Conservation (phyloP, 2,888 invertebrate genomes). For the Ornithoptera priamus region DNA sequence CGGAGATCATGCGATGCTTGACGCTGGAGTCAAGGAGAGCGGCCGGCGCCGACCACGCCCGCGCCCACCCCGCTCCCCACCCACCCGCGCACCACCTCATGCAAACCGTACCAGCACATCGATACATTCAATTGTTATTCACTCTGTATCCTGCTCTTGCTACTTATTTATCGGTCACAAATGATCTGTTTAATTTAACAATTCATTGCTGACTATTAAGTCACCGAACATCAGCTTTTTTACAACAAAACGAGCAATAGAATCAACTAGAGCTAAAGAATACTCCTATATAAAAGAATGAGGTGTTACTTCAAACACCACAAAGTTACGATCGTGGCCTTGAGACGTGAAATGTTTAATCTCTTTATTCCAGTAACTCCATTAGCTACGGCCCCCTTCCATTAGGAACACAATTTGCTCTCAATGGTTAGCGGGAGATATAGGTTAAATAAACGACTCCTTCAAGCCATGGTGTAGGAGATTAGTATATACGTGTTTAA, state of each 20-base stretch:
- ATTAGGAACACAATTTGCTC: too few relatives aligned
- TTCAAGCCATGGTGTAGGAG: too few relatives aligned
- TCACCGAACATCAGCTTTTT: conserved; percentile 1
- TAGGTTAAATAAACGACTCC: too few relatives aligned
- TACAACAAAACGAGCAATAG: too few relatives aligned
- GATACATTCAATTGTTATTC: conserved; percentile 56
- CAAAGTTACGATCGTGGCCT: too few relatives aligned
- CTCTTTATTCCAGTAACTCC: too few relatives aligned
- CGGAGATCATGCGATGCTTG: conserved; percentile 79
- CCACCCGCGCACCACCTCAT: conserved; percentile 49
- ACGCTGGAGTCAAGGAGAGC: conserved; percentile 79
- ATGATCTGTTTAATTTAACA: conserved; percentile 22
- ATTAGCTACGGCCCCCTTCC: too few relatives aligned
- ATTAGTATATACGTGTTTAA: neutral
- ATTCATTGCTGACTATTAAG: conserved; percentile 25
- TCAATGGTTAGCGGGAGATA: too few relatives aligned
- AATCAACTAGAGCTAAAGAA: too few relatives aligned
- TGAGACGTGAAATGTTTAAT: too few relatives aligned
- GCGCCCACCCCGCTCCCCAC: conserved; percentile 47
- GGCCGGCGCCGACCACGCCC: conserved; percentile 79
- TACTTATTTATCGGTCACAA: conserved; percentile 30
- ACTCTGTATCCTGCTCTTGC: conserved; percentile 57
- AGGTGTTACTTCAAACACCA: too few relatives aligned
- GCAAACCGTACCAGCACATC: conserved; percentile 44
- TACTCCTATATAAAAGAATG: too few relatives aligned